These are phyloP conservation scores for Puffinus mauretanicus DNA, from an alignment of 2,113 vertebrate genomes.

Conservation along the genomic window DNA sequence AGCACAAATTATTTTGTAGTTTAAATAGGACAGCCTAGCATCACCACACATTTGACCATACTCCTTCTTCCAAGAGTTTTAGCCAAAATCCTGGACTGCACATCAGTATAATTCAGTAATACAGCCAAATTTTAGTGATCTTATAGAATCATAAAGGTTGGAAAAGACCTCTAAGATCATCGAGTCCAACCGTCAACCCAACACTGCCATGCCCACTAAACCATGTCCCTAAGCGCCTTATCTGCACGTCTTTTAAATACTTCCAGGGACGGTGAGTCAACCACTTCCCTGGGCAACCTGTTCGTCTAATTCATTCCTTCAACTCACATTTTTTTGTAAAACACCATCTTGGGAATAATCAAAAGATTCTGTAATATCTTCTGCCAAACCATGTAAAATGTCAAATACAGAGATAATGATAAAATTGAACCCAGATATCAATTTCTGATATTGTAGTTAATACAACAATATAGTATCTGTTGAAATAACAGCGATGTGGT, in stretches of 20 bases:
- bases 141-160: neutral
- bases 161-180: too few relatives aligned
- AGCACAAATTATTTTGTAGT: neutral
- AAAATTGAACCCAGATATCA: neutral
- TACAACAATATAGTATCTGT: neutral
- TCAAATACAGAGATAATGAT: neutral
- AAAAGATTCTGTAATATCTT: neutral
- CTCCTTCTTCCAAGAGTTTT: neutral
- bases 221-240: too few relatives aligned
- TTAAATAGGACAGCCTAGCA: neutral
- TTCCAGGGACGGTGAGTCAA: too few relatives aligned
- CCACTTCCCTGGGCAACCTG: too few relatives aligned
- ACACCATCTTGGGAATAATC: neutral
- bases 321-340: neutral
- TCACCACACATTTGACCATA: neutral
- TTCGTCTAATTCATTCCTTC: neutral
- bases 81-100: neutral
- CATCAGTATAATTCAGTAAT: neutral
- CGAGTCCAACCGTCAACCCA: too few relatives aligned
- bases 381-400: neutral
- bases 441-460: neutral
- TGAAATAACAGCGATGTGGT: neutral
- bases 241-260: too few relatives aligned
- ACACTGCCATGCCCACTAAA: too few relatives aligned
- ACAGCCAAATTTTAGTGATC: neutral